Percentiles rank a stretch among this genome's conserved stretches.
phyloP scores from a whole-genome alignment of 2,797 vertebrate species.

The Hybognathus amarus region DNA sequence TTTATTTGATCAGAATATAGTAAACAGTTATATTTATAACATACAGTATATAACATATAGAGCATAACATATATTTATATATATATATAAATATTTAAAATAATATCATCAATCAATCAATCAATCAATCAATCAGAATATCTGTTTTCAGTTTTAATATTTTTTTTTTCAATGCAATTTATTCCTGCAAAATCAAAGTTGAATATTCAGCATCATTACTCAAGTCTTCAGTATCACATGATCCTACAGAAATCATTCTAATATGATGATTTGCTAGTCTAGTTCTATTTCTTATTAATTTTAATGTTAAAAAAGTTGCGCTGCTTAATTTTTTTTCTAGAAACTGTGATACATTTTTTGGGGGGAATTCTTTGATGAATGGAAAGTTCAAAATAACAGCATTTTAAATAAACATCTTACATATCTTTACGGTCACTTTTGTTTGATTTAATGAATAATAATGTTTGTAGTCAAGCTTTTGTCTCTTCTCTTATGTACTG shows the following conservation, averaged over 20 bases:
- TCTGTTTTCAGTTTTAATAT: neutral
- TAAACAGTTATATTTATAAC: neutral
- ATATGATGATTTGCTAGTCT: neutral
- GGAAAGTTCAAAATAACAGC: neutral
- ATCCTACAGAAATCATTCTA: neutral
- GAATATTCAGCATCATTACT: neutral
- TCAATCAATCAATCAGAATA: no score
- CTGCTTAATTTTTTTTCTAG: neutral
- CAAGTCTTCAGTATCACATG: constrained; percentile 1
- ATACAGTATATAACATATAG: no score
- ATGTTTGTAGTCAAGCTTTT: neutral
- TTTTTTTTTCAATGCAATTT: neutral
- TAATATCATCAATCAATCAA: no score
- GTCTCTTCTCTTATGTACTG: neutral
- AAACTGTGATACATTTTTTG: neutral
- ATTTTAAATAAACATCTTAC: neutral
- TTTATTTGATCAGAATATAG: neutral
- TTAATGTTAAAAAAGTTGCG: neutral
- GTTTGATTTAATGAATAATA: neutral
- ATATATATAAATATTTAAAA: no score
- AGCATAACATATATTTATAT: no score
- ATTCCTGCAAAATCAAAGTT: neutral
- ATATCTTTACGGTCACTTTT: neutral
- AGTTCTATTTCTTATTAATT: neutral
- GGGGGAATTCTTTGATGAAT: neutral